Evolutionary conservation across 2,113 vertebrate genomes (phyloP), one percentile per base, ranked within the genome.

Genomic region (Brachypteracias leptosomus): DNA sequence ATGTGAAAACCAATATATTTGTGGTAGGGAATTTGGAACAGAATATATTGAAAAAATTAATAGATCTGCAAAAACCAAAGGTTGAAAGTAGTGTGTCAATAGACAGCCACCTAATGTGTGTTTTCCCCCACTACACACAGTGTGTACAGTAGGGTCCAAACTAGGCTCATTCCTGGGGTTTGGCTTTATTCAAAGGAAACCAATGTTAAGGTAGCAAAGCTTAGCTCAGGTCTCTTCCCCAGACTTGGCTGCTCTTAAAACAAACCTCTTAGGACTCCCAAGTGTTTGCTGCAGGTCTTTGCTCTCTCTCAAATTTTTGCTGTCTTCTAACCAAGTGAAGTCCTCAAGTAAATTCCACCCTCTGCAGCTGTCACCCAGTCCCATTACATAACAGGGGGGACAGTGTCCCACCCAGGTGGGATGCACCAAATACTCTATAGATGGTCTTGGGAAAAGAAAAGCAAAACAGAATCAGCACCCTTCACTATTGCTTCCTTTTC

Each of bases 91-190:
- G 38, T 62, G 28, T 66, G 67, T 58, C 74, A 76, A 73, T 21
- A 88, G 87, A 59, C 82, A 88, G 72, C 72, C 42, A 91, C 75
- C 52, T 90, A 94, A 5, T n/a, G 29, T 70, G 65, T 88, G 71
- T 90, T 93, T 91, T 88, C 51, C 88, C 47, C 59, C 47, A 36
- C 68, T 74, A 70, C 78, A 96, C 85, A 85, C 59, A 46, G 79
- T 4, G 28, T 22, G 82, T 36, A 58, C 72, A 74, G 38, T n/a
- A 73, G 35, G 12, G 26, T 88, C 82, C 85, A 85, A 92, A 77
- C 26, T 67, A 83, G 68, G 49, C 68, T 96, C 92, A 96, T 97
- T 96, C 90, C 95, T 96, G 92, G 59, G 95, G 92, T 96, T 97
- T 96, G 95, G 95, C 95, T 84, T 81, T 59, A 54, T 74, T 86